A percentile compares a stretch with the other conserved stretches of the same genome.
Evolutionary conservation across 2,113 vertebrate species (phyloP).

Genomic region (Carassius auratus): DNA sequence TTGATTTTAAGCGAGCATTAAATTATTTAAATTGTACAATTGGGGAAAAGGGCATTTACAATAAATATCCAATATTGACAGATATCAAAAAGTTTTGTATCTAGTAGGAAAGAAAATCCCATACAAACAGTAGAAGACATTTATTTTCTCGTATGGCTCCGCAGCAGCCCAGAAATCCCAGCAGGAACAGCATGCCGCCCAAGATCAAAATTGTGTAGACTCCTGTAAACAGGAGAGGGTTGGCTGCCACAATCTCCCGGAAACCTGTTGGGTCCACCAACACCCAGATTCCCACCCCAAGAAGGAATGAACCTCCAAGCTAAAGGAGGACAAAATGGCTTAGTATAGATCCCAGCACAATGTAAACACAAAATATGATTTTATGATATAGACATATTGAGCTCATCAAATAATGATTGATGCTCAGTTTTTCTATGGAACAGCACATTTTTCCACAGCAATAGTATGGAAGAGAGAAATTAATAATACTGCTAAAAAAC

Average conservation of each 20-base stretch:
- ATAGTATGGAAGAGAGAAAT: conserved; percentile 13
- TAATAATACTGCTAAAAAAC: conserved; percentile 22
- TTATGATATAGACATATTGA: not conserved
- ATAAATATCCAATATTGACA: not conserved
- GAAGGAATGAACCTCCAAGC: conserved; percentile 88
- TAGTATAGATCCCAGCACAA: not conserved
- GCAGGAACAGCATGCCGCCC: conserved; percentile 89
- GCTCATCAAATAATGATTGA: not conserved
- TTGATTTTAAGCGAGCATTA: not conserved
- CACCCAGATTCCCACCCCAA: conserved; percentile 89
- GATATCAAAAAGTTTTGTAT: not conserved
- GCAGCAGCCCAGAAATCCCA: conserved; percentile 94
- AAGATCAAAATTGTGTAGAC: conserved; percentile 88
- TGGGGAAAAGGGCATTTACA: not conserved
- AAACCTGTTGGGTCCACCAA: conserved; percentile 90
- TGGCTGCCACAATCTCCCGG: conserved; percentile 88
- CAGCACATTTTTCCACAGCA: not conserved
- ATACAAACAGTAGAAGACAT: conserved; percentile 90
- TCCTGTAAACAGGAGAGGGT: conserved; percentile 88
- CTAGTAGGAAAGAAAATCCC: conserved; percentile 60
- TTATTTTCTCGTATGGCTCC: conserved; percentile 92
- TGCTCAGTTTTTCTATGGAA: not conserved
- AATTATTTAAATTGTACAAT: not conserved
- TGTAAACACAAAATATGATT: not conserved
- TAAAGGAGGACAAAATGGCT: conserved; percentile 57